phyloP scores from a whole-genome alignment of 2,888 invertebrate genomes.

The Hydropsyche betteni region DNA sequence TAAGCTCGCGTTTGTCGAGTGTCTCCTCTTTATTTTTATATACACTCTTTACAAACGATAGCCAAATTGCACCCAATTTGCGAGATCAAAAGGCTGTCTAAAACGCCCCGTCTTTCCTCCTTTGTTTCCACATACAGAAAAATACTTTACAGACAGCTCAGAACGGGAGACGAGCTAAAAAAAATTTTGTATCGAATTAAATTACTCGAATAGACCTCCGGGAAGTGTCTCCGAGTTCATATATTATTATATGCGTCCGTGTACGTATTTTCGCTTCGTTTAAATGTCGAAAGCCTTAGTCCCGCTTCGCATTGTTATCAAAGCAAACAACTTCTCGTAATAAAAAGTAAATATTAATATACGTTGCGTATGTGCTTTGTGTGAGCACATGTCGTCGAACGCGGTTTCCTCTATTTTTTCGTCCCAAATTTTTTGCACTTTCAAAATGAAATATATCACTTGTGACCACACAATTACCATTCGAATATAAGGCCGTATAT shows the following conservation, averaged over 20 bases:
- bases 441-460: not conserved
- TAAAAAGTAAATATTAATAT: constrained; percentile 28
- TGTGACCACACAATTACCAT: no score
- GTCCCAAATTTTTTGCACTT: no score
- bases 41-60: no score
- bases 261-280: constrained; percentile 19
- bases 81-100: constrained; percentile 9
- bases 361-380: constrained; percentile 21
- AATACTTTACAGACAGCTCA: not conserved
- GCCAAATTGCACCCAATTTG: constrained; percentile 1
- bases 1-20: no score
- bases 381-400: not conserved
- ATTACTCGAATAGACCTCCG: constrained; percentile 1
- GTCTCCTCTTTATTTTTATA: no score
- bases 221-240: not conserved
- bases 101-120: not conserved
- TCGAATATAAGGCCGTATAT: no score
- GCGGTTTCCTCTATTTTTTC: not conserved
- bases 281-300: constrained; percentile 20
- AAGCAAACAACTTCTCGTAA: constrained; percentile 30
- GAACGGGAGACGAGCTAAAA: not conserved
- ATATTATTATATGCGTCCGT: not conserved
- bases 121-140: not conserved
- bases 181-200: constrained; percentile 4
- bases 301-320: constrained; percentile 22